Conservation (phyloP, 2,113 vertebrate genomes). For the Sinosuthora webbiana region DNA sequence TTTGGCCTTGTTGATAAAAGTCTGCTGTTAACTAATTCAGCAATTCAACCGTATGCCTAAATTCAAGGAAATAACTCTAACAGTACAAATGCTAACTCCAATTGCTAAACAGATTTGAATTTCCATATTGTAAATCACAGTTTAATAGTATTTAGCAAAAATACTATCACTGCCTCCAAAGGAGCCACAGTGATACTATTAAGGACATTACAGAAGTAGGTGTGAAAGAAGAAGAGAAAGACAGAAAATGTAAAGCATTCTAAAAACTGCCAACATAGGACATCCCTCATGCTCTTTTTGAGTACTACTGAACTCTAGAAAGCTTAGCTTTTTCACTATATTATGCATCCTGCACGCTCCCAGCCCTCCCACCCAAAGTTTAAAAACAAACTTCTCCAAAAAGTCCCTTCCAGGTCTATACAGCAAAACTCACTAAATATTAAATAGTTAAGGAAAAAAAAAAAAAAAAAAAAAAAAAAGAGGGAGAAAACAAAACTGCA, state of each 20-base stretch:
- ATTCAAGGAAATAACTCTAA: not conserved
- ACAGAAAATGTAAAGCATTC: not conserved
- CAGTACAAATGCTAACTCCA: not conserved
- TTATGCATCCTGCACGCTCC: not conserved
- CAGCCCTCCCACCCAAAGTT: conserved; percentile 2
- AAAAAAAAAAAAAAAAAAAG: not conserved
- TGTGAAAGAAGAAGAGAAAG: not conserved
- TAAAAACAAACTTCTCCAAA: not conserved
- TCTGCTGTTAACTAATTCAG: not conserved
- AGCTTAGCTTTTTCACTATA: not conserved
- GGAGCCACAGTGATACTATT: not conserved
- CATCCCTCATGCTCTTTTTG: conserved; percentile 37
- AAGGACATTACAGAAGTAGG: not conserved
- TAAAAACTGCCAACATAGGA: not conserved
- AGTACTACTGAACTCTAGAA: conserved; percentile 18
- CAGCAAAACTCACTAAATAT: not conserved
- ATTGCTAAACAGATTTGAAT: not conserved
- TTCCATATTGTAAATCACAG: not conserved
- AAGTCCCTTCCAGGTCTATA: not conserved
- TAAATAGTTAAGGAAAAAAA: not conserved
- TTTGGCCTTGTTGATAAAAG: not conserved
- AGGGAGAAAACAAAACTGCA: not conserved
- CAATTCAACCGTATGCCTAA: not conserved
- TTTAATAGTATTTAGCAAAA: not conserved
- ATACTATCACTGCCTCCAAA: not conserved